Percentiles rank a stretch among this genome's conserved stretches.
phyloP scores from a whole-genome alignment of 2,888 invertebrate genomes.

The Cerceris rybyensis region DNA sequence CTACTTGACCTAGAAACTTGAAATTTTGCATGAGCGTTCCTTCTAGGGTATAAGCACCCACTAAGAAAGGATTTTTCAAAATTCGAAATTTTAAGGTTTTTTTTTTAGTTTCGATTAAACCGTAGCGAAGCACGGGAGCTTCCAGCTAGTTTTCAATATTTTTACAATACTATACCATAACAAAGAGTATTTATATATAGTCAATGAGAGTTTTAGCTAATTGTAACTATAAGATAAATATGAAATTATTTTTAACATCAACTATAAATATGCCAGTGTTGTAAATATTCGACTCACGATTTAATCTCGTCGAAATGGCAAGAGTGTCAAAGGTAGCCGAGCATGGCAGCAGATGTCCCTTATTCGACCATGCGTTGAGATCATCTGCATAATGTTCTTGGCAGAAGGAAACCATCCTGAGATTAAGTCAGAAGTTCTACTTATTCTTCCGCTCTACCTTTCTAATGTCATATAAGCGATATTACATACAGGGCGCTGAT shows the following conservation, averaged over 20 bases:
- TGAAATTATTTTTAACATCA: slow-evolving; percentile 37
- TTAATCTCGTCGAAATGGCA: slow-evolving; percentile 69
- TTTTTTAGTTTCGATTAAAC: too few species aligned
- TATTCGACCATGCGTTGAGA: slow-evolving; percentile 45
- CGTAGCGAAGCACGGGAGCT: too few species aligned
- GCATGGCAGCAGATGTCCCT: slow-evolving; percentile 44
- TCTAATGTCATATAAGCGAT: neutral
- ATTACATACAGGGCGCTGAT: neutral
- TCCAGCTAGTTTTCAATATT: too few species aligned
- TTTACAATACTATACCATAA: too few species aligned
- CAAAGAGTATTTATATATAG: too few species aligned
- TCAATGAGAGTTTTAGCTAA: too few species aligned
- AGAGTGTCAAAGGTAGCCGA: slow-evolving; percentile 39
- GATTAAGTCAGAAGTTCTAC: slow-evolving; percentile 54
- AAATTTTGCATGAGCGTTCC: too few species aligned
- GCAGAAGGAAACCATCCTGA: slow-evolving; percentile 49
- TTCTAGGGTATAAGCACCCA: too few species aligned
- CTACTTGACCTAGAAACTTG: too few species aligned
- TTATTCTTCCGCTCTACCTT: neutral
- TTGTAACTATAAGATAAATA: slow-evolving; percentile 12
- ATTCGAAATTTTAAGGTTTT: too few species aligned
- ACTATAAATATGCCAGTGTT: slow-evolving; percentile 44
- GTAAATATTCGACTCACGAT: slow-evolving; percentile 75
- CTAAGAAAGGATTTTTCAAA: too few species aligned
- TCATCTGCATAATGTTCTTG: slow-evolving; percentile 56